Conservation (phyloP, 2,113 vertebrate species). For the Sterrhoptilus dennistouni region DNA sequence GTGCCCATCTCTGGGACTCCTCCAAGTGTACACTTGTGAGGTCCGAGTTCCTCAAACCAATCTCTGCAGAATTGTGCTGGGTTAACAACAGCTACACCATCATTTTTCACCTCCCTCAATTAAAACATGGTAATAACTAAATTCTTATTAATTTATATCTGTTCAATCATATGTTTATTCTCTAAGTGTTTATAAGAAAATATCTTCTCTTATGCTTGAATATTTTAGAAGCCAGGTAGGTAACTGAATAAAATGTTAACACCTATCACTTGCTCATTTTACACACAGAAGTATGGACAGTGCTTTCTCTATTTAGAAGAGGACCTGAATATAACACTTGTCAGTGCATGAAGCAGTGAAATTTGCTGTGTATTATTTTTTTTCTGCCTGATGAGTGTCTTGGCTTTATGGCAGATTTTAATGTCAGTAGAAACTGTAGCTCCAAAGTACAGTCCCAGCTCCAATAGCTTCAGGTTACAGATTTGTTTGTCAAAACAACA, state of each 20-base stretch:
- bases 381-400: neutral
- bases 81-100: neutral
- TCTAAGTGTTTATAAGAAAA: neutral
- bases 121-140: neutral
- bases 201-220: neutral
- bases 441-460: neutral
- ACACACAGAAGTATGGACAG: neutral
- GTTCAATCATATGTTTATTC: neutral
- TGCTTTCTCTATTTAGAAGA: neutral
- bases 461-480: neutral
- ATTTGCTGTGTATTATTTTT: neutral
- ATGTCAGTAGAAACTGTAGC: neutral
- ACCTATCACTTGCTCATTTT: neutral
- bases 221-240: neutral
- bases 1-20: neutral
- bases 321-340: neutral
- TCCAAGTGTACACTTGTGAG: rapidly evolving
- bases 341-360: neutral
- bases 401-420: neutral
- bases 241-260: neutral
- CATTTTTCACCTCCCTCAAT: neutral
- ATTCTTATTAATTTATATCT: neutral
- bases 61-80: neutral
- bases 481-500: neutral
- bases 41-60: neutral